Base-by-base conservation (phyloP, 2,888 invertebrate genomes). In the Bursaphelenchus okinawaensis region DNA sequence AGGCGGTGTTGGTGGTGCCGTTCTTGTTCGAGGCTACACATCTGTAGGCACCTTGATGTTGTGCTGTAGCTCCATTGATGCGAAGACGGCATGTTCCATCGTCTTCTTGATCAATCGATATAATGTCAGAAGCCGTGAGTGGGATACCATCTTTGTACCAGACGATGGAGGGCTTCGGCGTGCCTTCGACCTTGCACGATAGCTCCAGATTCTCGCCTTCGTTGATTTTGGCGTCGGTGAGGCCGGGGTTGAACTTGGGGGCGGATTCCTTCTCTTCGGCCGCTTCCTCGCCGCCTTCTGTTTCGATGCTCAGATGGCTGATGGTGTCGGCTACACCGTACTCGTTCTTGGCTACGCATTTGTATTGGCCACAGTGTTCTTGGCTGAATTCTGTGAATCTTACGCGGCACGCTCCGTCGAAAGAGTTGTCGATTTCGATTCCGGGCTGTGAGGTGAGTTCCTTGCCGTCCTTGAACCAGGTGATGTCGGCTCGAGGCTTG, bases 51-150 rank as follows among this genome's bases (percentile, higher is more conserved):
- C 80, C 80, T 29, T 70, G 71, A 62, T 80, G 80, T 8, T 62
- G 29, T 27, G 70, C 76, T 26, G 54, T 63, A 12, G 63, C 69
- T 50, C 68, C 66, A n/a, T 62, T 64, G 66, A 89, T 85, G 77
- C 87, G 87, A 66, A 88, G 83, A 87, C 87, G 87, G 62, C 87
- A 87, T 0, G 87, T 86, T 29, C 87, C 85, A 84, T 87, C 87
- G 68, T 78, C 78, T 40, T 60, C 55, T 54, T 72, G 69, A 40
- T 75, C 72, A 23, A 74, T 60, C 0, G 67, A 31, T 54, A 73
- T 68, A 57, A 74, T 61, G 1, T 71, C 72, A 52, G 72, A 73
- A n/a, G 68, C 55, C 31, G 67, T 65, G 23, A 81, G 58, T 24
- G 81, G 80, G 24, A 82, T 67, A 7, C 80, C 81, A 66, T 82